Evolutionary conservation across 2,888 invertebrate genomes (phyloP).

Genomic region (Ditylenchus weischeri): DNA sequence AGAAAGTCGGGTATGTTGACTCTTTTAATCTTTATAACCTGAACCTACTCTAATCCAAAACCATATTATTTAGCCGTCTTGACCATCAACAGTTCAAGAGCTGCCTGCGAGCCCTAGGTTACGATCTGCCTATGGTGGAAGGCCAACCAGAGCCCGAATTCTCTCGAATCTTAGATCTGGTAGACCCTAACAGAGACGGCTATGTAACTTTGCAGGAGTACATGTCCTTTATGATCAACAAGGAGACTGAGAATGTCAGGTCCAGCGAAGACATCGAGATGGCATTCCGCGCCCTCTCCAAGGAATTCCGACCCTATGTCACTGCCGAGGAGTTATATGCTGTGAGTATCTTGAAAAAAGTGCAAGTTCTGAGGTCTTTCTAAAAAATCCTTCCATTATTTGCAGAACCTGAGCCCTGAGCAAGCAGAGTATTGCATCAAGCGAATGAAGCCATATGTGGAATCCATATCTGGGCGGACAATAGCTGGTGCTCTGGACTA

Average conservation of each 20-base stretch:
- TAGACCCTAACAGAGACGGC: slow-evolving; percentile 76
- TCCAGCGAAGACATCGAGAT: slow-evolving; percentile 98
- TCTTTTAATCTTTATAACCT: too few species aligned
- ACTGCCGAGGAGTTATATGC: slow-evolving; percentile 97
- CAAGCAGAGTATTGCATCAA: slow-evolving; percentile 99
- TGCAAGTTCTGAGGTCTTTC: neutral
- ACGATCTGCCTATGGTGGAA: slow-evolving; percentile 98
- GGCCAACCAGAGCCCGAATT: slow-evolving; percentile 98
- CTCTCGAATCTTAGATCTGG: slow-evolving; percentile 83
- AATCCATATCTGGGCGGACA: slow-evolving; percentile 84
- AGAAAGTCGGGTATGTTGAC: slow-evolving; percentile 92
- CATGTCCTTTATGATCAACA: slow-evolving; percentile 99
- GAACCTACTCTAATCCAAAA: too few species aligned
- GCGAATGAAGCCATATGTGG: slow-evolving; percentile 83
- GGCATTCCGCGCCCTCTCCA: slow-evolving; percentile 97
- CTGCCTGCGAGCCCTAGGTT: slow-evolving; percentile 93
- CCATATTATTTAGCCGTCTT: too few species aligned
- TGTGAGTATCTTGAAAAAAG: slow-evolving; percentile 63
- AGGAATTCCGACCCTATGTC: slow-evolving; percentile 89
- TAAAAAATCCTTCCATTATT: slow-evolving; percentile 19
- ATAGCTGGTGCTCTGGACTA: slow-evolving; percentile 95
- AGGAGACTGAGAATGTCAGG: slow-evolving; percentile 99
- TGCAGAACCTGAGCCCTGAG: slow-evolving; percentile 95
- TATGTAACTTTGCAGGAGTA: slow-evolving; percentile 97
- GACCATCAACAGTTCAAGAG: slow-evolving; percentile 95